Percentiles rank a stretch among this genome's conserved stretches.
Evolutionary conservation across 2,797 vertebrate genomes (phyloP).

Genomic region (Telmatherina bonti): DNA sequence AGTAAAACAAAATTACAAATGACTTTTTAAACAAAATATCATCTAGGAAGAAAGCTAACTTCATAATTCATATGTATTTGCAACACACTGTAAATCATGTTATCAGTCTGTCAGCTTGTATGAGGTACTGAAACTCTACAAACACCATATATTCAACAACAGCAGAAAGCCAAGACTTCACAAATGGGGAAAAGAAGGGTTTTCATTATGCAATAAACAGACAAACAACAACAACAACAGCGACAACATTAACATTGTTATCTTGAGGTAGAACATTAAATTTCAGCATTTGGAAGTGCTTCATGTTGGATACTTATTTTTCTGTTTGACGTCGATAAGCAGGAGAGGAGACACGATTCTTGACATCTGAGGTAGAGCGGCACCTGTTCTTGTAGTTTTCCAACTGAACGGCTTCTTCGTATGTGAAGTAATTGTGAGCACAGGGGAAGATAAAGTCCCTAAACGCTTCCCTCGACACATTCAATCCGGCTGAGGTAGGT

Average conservation of each 20-base stretch:
- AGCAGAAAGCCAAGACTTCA: constrained; percentile 65
- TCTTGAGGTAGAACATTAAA: constrained; percentile 97
- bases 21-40: constrained; percentile 44
- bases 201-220: constrained; percentile 81
- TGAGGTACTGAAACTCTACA: constrained; percentile 78
- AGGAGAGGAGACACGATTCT: constrained; percentile 74
- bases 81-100: constrained; percentile 66
- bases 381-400: constrained; percentile 78
- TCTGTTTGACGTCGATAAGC: constrained; percentile 66
- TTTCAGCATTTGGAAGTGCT: constrained; percentile 97
- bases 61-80: constrained; percentile 55
- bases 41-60: constrained; percentile 48
- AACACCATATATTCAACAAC: constrained; percentile 65
- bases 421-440: constrained; percentile 82
- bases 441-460: constrained; percentile 83
- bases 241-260: constrained; percentile 82
- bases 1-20: constrained; percentile 41
- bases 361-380: constrained; percentile 87
- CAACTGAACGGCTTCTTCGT: constrained; percentile 84
- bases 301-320: constrained; percentile 83
- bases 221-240: constrained; percentile 79
- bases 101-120: constrained; percentile 75
- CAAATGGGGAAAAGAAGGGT: constrained; percentile 39
- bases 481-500: constrained; percentile 99
- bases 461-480: constrained; percentile 92